Evolutionary conservation across 2,113 vertebrate genomes (phyloP).

Genomic region (Petroica traversi): DNA sequence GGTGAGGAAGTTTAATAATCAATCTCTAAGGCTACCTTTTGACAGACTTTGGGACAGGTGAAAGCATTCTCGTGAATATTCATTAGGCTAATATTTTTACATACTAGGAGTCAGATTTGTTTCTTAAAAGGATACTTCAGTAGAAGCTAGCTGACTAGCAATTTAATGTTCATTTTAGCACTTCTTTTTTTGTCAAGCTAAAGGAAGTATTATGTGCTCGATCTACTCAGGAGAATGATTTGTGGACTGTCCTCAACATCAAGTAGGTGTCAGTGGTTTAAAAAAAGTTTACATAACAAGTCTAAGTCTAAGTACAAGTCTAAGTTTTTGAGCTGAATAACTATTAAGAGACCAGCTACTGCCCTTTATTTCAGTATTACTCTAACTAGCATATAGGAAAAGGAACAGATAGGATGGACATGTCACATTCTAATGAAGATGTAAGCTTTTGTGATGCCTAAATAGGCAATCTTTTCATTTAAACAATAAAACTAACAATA

Average conservation of each 20-base stretch:
- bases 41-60: neutral
- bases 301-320: neutral
- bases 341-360: neutral
- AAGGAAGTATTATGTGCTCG: neutral
- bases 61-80: neutral
- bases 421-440: neutral
- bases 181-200: neutral
- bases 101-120: neutral
- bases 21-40: neutral
- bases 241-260: neutral
- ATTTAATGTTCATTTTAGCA: neutral
- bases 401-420: neutral
- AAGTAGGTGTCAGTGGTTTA: neutral
- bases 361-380: neutral
- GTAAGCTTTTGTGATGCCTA: neutral
- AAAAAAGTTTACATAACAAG: neutral
- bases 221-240: neutral
- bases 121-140: neutral
- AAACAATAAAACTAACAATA: neutral
- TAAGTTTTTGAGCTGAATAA: neutral
- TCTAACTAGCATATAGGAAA: neutral
- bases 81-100: neutral
- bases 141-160: neutral
- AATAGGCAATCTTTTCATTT: neutral
- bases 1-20: neutral